Evolutionary conservation across 2,888 invertebrate species (phyloP).

Genomic region (Plagiodera versicolora): DNA sequence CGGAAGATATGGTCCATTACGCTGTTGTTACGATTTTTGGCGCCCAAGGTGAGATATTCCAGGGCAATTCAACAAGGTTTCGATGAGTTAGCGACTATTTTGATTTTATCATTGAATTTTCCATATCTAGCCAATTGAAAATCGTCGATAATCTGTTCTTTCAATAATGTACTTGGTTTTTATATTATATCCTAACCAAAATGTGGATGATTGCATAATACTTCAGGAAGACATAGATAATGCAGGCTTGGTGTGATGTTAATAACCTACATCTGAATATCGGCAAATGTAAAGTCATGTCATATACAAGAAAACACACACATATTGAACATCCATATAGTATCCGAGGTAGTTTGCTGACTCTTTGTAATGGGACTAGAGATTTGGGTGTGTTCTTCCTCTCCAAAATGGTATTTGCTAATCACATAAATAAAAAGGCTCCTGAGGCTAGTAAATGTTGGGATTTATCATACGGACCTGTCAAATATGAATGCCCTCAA

Average conservation of each 20-base stretch:
- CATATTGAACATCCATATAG: background rate
- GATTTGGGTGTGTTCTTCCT: too few species aligned
- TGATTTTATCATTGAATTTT: too few species aligned
- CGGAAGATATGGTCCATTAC: too few species aligned
- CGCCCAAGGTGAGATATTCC: too few species aligned
- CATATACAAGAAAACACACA: background rate
- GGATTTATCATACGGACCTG: background rate
- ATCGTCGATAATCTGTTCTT: too few species aligned
- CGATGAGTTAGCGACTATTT: too few species aligned
- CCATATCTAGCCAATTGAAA: too few species aligned
- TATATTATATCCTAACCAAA: too few species aligned
- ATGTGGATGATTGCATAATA: background rate
- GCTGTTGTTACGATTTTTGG: too few species aligned
- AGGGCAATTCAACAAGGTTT: too few species aligned
- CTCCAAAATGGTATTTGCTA: background rate
- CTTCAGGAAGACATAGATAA: slow-evolving; percentile 1
- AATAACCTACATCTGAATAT: background rate
- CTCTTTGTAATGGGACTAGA: background rate
- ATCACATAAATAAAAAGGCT: background rate
- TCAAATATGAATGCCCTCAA: background rate
- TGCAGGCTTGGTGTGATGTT: slow-evolving; percentile 4
- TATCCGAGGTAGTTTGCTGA: background rate
- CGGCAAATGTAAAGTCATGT: background rate
- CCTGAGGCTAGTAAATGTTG: background rate
- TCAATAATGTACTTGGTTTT: too few species aligned